A percentile compares a stretch with the other conserved stretches of the same genome.
These are phyloP conservation scores for Drosophila demipolita DNA, from an alignment of 2,888 invertebrate genomes.

Conservation along the genomic window DNA sequence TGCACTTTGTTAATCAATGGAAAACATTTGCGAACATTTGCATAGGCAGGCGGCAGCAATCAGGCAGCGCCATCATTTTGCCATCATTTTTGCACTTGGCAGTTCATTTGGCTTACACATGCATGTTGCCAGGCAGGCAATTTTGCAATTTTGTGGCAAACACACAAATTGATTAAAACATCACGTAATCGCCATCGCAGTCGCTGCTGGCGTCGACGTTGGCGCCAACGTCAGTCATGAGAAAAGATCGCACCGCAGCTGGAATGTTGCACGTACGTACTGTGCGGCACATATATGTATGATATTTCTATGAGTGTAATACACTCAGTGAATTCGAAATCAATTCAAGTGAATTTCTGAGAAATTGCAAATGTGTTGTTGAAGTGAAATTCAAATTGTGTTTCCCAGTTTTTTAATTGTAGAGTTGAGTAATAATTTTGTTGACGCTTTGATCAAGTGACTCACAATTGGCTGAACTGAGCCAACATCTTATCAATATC, in stretches of 20 bases:
- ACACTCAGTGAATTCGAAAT: conserved; percentile 57
- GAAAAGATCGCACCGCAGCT: conserved; percentile 20
- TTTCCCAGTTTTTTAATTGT: conserved; percentile 24
- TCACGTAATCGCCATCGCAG: conserved; percentile 70
- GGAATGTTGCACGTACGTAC: conserved; percentile 66
- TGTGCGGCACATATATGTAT: conserved; percentile 20
- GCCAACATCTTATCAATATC: conserved; percentile 68
- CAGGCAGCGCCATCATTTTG: conserved; percentile 29
- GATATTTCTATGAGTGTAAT: conserved; percentile 26
- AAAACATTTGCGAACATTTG: conserved; percentile 61
- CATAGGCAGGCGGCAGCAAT: conserved; percentile 61
- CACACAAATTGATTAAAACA: conserved; percentile 75
- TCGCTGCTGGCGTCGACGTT: conserved; percentile 25
- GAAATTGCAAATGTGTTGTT: conserved; percentile 56
- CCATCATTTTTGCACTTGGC: conserved; percentile 62
- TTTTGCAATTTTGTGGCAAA: conserved; percentile 57
- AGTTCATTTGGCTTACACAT: conserved; percentile 19
- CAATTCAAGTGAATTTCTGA: conserved; percentile 58
- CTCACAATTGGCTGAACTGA: conserved; percentile 52
- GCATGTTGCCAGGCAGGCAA: conserved; percentile 21
- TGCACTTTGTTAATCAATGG: conserved; percentile 66
- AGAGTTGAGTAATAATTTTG: conserved; percentile 32
- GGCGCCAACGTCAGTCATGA: conserved; percentile 24
- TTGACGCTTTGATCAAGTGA: conserved; percentile 44
- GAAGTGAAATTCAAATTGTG: conserved; percentile 58